phyloP scores from a whole-genome alignment of 2,797 vertebrate species.

The Siniperca obscura region DNA sequence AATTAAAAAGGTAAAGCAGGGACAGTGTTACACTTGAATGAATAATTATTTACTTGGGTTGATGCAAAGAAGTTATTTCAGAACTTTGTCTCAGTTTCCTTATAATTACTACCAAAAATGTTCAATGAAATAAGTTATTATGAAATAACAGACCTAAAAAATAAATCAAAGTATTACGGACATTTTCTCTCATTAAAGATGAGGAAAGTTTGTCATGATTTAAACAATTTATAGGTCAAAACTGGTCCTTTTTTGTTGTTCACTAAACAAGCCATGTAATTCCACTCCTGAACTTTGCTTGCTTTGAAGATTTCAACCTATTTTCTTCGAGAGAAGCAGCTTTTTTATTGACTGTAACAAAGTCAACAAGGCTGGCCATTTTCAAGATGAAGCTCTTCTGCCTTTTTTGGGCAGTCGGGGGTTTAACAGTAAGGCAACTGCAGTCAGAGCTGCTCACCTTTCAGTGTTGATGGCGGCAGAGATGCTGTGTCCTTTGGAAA shows the following conservation, averaged over 20 bases:
- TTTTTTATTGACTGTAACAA: neutral
- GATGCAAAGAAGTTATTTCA: neutral
- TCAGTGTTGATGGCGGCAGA: constrained; percentile 16
- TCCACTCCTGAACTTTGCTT: neutral
- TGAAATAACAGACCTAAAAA: too few species aligned
- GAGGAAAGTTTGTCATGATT: neutral
- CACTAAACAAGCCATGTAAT: neutral
- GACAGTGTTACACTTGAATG: neutral
- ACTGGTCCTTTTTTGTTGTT: neutral
- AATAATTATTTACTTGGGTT: neutral
- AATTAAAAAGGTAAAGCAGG: neutral
- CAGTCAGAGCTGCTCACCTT: constrained; percentile 58
- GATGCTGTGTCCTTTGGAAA: constrained; percentile 16
- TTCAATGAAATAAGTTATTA: too few species aligned
- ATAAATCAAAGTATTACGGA: neutral
- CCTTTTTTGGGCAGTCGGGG: too few species aligned
- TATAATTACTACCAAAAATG: too few species aligned
- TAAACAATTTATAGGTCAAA: neutral
- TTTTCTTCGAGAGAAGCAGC: neutral
- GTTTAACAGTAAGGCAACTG: neutral
- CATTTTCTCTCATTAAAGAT: neutral
- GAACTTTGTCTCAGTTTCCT: neutral
- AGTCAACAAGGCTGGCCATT: neutral
- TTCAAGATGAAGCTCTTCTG: neutral
- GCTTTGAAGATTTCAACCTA: neutral